A percentile compares a stretch with the other conserved stretches of the same genome.
These are phyloP conservation scores for Sabatieria punctata DNA, from an alignment of 2,888 invertebrate species.

Conservation along the genomic window DNA sequence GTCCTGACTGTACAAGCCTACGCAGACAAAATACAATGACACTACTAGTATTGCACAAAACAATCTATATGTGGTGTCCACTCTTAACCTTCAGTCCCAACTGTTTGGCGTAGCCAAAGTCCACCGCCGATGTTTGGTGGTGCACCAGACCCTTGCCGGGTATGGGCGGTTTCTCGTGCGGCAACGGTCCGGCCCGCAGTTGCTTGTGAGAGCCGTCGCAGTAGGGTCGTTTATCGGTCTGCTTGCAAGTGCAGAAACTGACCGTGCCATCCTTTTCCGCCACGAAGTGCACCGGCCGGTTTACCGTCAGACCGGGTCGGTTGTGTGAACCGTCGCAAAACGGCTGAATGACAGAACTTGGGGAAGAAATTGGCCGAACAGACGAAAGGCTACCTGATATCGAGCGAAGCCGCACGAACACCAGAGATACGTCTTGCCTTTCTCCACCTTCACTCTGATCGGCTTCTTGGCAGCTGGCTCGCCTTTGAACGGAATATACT, in stretches of 20 bases:
- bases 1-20: too few relatives aligned
- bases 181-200: neutral
- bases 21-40: too few relatives aligned
- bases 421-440: conserved; percentile 63
- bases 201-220: conserved; percentile 83
- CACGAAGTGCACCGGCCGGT: conserved; percentile 58
- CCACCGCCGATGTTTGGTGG: too few relatives aligned
- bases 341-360: conserved; percentile 44
- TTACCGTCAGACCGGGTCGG: conserved; percentile 51
- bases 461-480: conserved; percentile 14
- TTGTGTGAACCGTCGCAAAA: conserved; percentile 85
- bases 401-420: conserved; percentile 81
- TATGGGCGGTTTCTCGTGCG: neutral
- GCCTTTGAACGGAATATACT: conserved; percentile 13
- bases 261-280: conserved; percentile 74
- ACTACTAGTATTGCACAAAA: too few relatives aligned
- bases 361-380: neutral
- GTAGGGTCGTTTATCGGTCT: conserved; percentile 75
- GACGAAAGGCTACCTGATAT: too few relatives aligned
- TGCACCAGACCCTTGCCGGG: too few relatives aligned
- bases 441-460: conserved; percentile 31
- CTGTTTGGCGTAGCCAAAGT: neutral
- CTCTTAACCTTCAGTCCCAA: neutral
- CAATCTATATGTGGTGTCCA: neutral
- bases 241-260: conserved; percentile 74